Base-by-base conservation (phyloP, 1,140 invertebrate genomes). In the Orius insidiosus region DNA sequence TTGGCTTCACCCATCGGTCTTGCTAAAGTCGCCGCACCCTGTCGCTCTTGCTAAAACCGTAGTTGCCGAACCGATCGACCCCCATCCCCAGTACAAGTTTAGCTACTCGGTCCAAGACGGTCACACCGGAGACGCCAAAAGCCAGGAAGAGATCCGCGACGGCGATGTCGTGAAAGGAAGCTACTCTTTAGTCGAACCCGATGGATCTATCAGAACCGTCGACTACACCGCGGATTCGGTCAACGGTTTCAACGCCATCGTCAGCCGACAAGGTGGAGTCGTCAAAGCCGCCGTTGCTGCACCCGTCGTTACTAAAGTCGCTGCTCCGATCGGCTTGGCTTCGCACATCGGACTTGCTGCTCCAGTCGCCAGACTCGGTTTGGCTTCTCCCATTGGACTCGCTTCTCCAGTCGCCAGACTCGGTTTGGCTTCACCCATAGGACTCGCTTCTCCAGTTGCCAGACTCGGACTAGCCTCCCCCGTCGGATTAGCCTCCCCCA, bases 81-180 rank as follows among this genome's bases (percentile, higher is more conserved):
- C 35, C 9, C n/a, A 36, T 5, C 14, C 35, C 3, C 35, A 36
- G 35, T 71, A 71, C 54, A 59, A 61, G 36, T 72, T 68, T 56
- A 55, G 61, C 11, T 72, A 72, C 51, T 61, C 60, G 11, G 68
- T 72, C 19, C 62, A 64, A 31, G 70, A 72, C 49, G 59, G 62
- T 9, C 60, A 69, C 54, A 72, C 69, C 30, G 68, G 68, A 7
- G 70, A 73, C 55, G 60, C 68, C 47, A 71, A 72, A 55, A 63
- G 62, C 48, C 69, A 71, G 50, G 55, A 65, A 34, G 70, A 72
- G 56, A 59, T 61, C n/a, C 56, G 67, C 7, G 60, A 68, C 48
- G 63, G 71, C 1, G 71, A 75, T 50, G 60, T 65, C 19, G 69
- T 71, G 8, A 63, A 67, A 50, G 70, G 53, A 55, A n/a, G 57